Evolutionary conservation across 2,888 invertebrate genomes (phyloP), one percentile per base, ranked within the genome.

Genomic region (Ypsolopha scabrella): DNA sequence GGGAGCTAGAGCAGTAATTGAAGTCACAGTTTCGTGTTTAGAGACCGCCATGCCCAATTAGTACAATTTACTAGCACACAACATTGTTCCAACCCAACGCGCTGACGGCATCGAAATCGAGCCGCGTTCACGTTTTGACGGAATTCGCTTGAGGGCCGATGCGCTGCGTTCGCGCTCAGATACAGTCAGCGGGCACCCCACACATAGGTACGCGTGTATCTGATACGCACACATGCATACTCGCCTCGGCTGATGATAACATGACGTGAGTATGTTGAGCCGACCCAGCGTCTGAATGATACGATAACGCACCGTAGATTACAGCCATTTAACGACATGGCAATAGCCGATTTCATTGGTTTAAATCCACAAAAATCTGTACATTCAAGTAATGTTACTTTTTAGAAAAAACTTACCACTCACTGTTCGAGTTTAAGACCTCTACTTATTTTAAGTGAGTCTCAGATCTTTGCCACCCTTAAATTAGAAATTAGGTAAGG

Each of bases 21-120:
- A 70, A 72, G 69, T 68, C 70, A 80, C 79, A 75, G 73, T 77
- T 74, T 75, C 76, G 75, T 72, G 64, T 75, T 70, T 67, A 63
- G 61, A 75, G 75, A 71, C 79, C 80, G 81, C 78, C 80, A 80
- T 80, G 63, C 71, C 75, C 78, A 82, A 85, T 83, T 85, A 85
- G 81, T 73, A 79, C 75, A 82, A 82, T 85, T 83, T 79, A 83
- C 75, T 79, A 80, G 70, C 68, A 68, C 76, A 75, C 76, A 76
- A 72, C 71, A 72, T 74, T 77, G 63, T 51, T 57, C 53, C 68
- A 70, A 71, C 77, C 52, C 69, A 70, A 71, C 77, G 77, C 76
- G 77, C 79, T 80, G 80, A 78, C 81, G 75, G 77, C 74, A 77
- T 9, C 24, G 24, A 48, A 37, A 9, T 79, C 70, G 75, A 73